These are phyloP conservation scores for Penaeus chinensis DNA, from an alignment of 1,140 invertebrate genomes.

Conservation along the genomic window DNA sequence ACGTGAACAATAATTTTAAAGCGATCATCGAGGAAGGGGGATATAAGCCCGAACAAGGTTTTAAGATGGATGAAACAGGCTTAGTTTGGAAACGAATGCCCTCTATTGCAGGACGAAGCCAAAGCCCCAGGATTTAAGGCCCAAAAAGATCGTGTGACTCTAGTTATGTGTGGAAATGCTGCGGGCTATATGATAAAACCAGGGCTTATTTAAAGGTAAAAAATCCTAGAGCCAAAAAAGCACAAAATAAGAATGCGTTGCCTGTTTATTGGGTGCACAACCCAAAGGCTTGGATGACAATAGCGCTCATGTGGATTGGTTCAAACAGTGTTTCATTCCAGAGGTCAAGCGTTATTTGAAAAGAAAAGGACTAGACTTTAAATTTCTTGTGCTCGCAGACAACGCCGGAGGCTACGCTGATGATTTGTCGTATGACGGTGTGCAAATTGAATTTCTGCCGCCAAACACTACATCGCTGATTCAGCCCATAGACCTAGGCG, in stretches of 20 bases:
- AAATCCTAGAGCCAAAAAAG: background rate
- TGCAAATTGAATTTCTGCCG: background rate
- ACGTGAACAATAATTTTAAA: too few species aligned
- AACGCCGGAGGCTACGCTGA: background rate
- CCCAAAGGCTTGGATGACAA: background rate
- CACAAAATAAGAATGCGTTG: background rate
- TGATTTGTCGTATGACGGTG: background rate
- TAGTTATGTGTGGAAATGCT: slow-evolving; percentile 1
- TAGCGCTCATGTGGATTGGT: background rate
- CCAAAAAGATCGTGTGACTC: background rate
- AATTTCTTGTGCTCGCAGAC: background rate
- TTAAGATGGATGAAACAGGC: background rate
- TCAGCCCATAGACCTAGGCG: background rate
- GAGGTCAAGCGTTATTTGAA: background rate
- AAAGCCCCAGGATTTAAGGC: background rate
- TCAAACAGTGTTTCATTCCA: background rate
- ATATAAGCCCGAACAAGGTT: slow-evolving; percentile 3
- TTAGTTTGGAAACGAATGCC: background rate
- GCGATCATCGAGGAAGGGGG: too few species aligned
- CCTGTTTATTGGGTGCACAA: slow-evolving; percentile 11
- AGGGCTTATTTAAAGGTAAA: slow-evolving; percentile 22
- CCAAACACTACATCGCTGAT: background rate
- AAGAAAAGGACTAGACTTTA: background rate
- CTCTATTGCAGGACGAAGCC: background rate
- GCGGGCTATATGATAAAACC: slow-evolving; percentile 7